A percentile compares a stretch with the other conserved stretches of the same genome.
Conservation (phyloP, 2,113 vertebrate species). For the Amblyopsis rosae region DNA sequence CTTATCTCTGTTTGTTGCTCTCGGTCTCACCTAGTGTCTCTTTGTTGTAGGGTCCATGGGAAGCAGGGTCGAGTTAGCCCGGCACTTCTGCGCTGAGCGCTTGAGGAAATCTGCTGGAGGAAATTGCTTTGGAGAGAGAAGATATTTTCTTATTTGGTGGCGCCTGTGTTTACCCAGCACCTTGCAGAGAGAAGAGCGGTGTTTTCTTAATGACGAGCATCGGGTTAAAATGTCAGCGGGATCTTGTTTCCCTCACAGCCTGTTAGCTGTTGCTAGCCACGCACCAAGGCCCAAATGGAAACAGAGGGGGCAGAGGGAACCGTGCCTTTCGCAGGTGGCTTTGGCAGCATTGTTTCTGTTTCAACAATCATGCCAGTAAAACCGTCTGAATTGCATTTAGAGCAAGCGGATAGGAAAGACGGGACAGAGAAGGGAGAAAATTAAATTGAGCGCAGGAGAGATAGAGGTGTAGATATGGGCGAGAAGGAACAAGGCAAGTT, state of each 20-base stretch:
- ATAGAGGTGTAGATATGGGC: background rate
- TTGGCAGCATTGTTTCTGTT: too few relatives aligned
- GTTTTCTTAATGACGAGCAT: conserved; percentile 69
- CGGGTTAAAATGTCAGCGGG: conserved; percentile 57
- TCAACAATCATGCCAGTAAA: too few relatives aligned
- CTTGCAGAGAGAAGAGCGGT: conserved; percentile 64
- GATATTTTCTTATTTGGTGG: conserved; percentile 62
- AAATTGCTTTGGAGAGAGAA: conserved; percentile 49
- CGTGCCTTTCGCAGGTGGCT: too few relatives aligned
- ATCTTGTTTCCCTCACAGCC: conserved; percentile 25
- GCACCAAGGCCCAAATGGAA: background rate
- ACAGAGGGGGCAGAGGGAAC: background rate
- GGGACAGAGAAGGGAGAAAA: background rate
- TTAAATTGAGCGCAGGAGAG: background rate
- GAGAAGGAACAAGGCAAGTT: background rate
- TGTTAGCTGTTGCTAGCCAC: too few relatives aligned
- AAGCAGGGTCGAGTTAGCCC: background rate
- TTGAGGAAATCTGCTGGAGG: conserved; percentile 39
- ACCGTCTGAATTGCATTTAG: background rate
- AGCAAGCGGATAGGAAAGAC: background rate
- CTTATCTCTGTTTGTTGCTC: conserved; percentile 7
- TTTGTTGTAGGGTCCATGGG: background rate
- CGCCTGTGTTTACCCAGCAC: conserved; percentile 64
- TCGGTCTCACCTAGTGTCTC: background rate
- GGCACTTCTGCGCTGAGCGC: conserved; percentile 18